Conservation (phyloP, 1,140 invertebrate species). For the Panonychus citri region DNA sequence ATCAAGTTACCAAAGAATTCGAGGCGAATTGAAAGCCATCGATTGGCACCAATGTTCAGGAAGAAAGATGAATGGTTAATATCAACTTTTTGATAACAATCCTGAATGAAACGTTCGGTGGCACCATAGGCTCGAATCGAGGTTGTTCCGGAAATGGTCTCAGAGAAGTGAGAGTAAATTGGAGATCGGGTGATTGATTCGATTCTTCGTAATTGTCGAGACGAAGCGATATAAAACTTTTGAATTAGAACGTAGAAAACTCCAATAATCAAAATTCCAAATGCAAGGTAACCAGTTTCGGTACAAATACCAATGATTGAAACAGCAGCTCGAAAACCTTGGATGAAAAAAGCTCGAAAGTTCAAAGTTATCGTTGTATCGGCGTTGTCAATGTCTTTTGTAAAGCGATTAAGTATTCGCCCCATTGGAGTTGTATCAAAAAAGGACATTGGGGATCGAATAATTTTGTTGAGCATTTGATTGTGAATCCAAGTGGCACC, state of each 20-base stretch:
- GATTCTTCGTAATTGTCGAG: conserved; percentile 30
- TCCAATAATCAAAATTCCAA: conserved; percentile 55
- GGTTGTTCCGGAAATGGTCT: conserved; percentile 28
- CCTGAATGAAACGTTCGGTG: conserved; percentile 29
- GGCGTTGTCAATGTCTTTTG: conserved; percentile 26
- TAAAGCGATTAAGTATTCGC: conserved; percentile 27
- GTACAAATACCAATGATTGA: conserved; percentile 41
- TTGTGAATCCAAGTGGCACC: conserved; percentile 11
- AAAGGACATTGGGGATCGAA: conserved; percentile 23
- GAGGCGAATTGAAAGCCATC: conserved; percentile 23
- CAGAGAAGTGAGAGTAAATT: conserved; percentile 31
- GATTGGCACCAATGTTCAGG: conserved; percentile 16
- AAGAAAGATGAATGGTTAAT: conserved; percentile 32
- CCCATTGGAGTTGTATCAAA: conserved; percentile 32
- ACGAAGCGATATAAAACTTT: conserved; percentile 28
- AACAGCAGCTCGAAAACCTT: conserved; percentile 43
- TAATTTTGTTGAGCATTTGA: conserved; percentile 18
- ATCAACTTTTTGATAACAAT: conserved; percentile 61
- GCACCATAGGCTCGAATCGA: conserved; percentile 32
- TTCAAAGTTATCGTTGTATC: not conserved
- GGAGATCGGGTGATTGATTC: conserved; percentile 30
- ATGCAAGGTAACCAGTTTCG: conserved; percentile 54
- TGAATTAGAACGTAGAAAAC: conserved; percentile 37
- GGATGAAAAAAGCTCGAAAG: conserved; percentile 19
- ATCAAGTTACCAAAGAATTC: conserved; percentile 21